Evolutionary conservation across 1,140 invertebrate genomes (phyloP).

Genomic region (Habropoda laboriosa): DNA sequence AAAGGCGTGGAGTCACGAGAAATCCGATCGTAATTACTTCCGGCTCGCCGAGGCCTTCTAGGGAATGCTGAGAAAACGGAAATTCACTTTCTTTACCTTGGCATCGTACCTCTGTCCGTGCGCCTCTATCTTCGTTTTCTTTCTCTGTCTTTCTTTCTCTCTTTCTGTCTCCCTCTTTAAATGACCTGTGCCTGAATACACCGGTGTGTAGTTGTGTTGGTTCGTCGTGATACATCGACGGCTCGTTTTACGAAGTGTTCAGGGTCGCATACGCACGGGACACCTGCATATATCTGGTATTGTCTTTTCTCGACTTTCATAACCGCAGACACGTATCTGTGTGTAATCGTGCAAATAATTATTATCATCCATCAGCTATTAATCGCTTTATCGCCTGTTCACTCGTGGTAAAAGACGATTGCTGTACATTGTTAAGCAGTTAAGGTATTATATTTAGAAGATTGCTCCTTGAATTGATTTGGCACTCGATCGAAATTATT

Average conservation of each 20-base stretch:
- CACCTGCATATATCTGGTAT: conserved; percentile 19
- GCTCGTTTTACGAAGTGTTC: conserved; percentile 31
- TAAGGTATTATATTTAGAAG: background rate
- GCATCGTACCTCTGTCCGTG: conserved; percentile 28
- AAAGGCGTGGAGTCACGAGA: conserved; percentile 56
- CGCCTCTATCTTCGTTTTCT: background rate
- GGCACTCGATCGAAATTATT: background rate
- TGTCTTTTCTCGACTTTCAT: conserved; percentile 2
- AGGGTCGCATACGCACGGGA: conserved; percentile 5
- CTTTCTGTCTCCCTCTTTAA: background rate
- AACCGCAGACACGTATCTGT: background rate
- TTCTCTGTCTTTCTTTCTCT: background rate
- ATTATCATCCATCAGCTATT: background rate
- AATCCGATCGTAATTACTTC: conserved; percentile 74
- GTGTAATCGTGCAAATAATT: conserved; percentile 16
- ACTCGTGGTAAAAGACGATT: too few relatives aligned
- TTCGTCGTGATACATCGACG: background rate
- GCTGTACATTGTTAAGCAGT: background rate
- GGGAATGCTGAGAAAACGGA: conserved; percentile 62
- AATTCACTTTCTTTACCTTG: conserved; percentile 68
- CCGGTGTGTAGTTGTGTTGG: background rate
- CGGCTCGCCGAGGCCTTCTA: conserved; percentile 62
- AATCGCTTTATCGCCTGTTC: background rate
- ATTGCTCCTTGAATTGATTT: background rate
- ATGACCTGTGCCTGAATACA: background rate